Evolutionary conservation across 1,140 invertebrate species (phyloP).

Genomic region (Zaprionus tsacasi): DNA sequence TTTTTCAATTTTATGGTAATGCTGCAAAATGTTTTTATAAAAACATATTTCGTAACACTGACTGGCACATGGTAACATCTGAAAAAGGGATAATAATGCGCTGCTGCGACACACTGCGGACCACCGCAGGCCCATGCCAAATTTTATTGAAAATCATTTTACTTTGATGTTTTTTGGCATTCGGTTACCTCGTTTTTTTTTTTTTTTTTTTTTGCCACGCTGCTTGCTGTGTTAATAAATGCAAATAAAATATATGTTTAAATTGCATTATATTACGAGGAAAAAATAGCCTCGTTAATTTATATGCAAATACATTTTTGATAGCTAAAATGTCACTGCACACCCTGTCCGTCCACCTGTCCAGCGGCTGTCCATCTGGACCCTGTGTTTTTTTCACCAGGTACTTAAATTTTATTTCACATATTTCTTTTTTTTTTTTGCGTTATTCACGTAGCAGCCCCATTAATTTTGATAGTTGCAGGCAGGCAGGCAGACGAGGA

Average conservation of each 20-base stretch:
- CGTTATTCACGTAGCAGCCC: constrained; percentile 41
- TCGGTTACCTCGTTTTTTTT: constrained; percentile 43
- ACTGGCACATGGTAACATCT: not conserved
- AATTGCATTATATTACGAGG: constrained; percentile 68
- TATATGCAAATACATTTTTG: constrained; percentile 82
- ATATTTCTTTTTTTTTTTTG: constrained; percentile 52
- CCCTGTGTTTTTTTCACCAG: constrained; percentile 37
- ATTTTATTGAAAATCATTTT: constrained; percentile 67
- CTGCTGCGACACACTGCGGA: constrained; percentile 29
- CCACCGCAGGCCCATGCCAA: constrained; percentile 38
- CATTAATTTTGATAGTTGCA: constrained; percentile 80
- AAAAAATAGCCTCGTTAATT: constrained; percentile 77
- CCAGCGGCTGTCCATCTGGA: not conserved
- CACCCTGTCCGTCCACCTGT: constrained; percentile 18
- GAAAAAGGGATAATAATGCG: constrained; percentile 73
- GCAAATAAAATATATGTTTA: constrained; percentile 83
- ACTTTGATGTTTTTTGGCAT: constrained; percentile 72
- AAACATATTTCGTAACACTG: constrained; percentile 77
- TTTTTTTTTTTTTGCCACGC: not conserved
- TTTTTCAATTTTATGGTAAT: constrained; percentile 78
- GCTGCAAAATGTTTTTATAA: constrained; percentile 70
- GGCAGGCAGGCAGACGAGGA: constrained; percentile 44
- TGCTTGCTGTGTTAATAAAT: constrained; percentile 68
- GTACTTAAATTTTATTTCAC: constrained; percentile 75
- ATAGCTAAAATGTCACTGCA: constrained; percentile 80